Percentiles rank a stretch among this genome's conserved stretches.
Conservation (phyloP, 23 tunicate genomes). For the Oikopleura albicans region DNA sequence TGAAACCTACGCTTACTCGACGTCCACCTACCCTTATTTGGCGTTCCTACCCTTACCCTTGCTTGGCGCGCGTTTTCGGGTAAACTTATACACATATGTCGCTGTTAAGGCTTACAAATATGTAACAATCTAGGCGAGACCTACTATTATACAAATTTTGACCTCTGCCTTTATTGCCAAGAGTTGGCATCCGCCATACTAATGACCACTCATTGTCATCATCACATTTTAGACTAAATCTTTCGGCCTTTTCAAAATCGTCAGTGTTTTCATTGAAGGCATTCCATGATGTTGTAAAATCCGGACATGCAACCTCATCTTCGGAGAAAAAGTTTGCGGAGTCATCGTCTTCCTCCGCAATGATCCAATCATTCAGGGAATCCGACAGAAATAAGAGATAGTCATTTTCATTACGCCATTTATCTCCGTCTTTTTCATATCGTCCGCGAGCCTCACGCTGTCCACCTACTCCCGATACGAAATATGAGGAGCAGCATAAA, state of each 20-base stretch:
- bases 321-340: background rate
- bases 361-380: background rate
- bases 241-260: background rate
- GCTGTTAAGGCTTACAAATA: too few relatives aligned
- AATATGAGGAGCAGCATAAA: background rate
- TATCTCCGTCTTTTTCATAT: background rate
- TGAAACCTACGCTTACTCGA: too few relatives aligned
- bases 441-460: background rate
- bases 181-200: background rate
- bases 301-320: background rate
- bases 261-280: background rate
- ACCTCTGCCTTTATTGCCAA: too few relatives aligned
- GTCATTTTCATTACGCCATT: background rate
- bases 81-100: too few relatives aligned
- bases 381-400: background rate
- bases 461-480: background rate
- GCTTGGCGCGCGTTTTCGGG: too few relatives aligned
- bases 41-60: too few relatives aligned
- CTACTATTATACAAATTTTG: too few relatives aligned
- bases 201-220: background rate
- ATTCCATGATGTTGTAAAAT: background rate
- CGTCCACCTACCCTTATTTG: too few relatives aligned
- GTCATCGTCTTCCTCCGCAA: background rate
- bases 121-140: too few relatives aligned
- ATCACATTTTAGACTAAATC: background rate